phyloP scores from a whole-genome alignment of 1,140 invertebrate species.

The Macrocentrus cingulum region DNA sequence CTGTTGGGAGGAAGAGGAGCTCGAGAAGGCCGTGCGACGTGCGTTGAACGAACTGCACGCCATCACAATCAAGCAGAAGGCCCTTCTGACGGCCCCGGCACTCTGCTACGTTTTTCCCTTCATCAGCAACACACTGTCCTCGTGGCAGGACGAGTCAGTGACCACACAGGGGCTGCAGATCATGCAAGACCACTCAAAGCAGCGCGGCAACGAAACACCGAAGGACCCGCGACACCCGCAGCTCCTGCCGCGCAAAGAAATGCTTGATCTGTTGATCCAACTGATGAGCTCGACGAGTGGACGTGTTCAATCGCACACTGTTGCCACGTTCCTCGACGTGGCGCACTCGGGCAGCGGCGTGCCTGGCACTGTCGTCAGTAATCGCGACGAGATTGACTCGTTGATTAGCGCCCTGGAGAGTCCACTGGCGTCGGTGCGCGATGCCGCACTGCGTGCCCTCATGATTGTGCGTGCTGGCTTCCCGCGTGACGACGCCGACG shows the following conservation, averaged over 20 bases:
- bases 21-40: constrained; percentile 64
- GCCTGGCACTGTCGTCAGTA: constrained; percentile 64
- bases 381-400: constrained; percentile 72
- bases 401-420: constrained; percentile 78
- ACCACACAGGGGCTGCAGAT: constrained; percentile 69
- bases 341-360: constrained; percentile 70
- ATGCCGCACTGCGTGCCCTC: constrained; percentile 76
- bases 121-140: constrained; percentile 67
- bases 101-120: constrained; percentile 86
- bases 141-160: constrained; percentile 62
- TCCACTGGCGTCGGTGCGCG: constrained; percentile 70
- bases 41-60: constrained; percentile 65
- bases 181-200: constrained; percentile 71
- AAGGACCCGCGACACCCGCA: constrained; percentile 70
- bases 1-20: constrained; percentile 76
- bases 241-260: constrained; percentile 76
- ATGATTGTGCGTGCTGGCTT: constrained; percentile 67
- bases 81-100: constrained; percentile 67
- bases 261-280: constrained; percentile 79
- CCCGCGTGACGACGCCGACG: constrained; percentile 64
- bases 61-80: constrained; percentile 55
- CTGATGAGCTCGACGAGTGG: constrained; percentile 73
- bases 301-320: constrained; percentile 74
- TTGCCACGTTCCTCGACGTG: constrained; percentile 75
- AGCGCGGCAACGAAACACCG: constrained; percentile 57